These are phyloP conservation scores for Archocentrus centrarchus DNA, from an alignment of 2,113 vertebrate genomes.

Conservation along the genomic window DNA sequence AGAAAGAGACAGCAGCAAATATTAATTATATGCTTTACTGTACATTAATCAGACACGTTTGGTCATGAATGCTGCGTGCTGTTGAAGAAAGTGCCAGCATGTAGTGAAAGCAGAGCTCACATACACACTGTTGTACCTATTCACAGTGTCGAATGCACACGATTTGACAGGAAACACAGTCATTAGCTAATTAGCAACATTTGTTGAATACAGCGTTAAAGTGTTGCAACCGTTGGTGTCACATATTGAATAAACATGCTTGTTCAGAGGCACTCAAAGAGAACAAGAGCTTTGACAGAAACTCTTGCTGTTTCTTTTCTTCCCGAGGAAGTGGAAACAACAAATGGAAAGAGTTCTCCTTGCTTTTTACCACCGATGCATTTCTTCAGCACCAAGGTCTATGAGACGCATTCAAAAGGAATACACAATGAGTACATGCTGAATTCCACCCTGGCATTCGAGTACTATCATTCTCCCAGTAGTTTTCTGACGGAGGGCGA, in stretches of 20 bases:
- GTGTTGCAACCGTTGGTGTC: conserved; percentile 49
- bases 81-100: conserved; percentile 29
- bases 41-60: conserved; percentile 46
- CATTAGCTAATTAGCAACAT: conserved; percentile 75
- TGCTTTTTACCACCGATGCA: conserved; percentile 16
- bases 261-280: conserved; percentile 35
- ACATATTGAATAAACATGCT: conserved; percentile 60
- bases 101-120: conserved; percentile 25
- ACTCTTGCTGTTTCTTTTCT: conserved; percentile 27
- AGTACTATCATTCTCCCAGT: conserved; percentile 32
- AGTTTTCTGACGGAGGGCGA: conserved; percentile 20
- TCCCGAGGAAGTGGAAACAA: conserved; percentile 36
- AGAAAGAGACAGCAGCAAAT: conserved; percentile 14
- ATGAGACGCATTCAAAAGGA: conserved; percentile 52
- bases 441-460: conserved; percentile 15
- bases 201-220: conserved; percentile 64
- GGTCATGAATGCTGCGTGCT: conserved; percentile 35
- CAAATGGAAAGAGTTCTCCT: conserved; percentile 38
- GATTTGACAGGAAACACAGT: conserved; percentile 69
- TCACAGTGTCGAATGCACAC: conserved; percentile 31
- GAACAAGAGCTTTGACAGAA: conserved; percentile 35
- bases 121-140: conserved; percentile 44
- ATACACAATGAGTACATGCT: conserved; percentile 54
- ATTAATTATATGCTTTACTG: conserved; percentile 42
- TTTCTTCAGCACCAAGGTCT: conserved; percentile 40